Base-by-base conservation (phyloP, 2,113 vertebrate genomes). In the Pollachius pollachius region DNA sequence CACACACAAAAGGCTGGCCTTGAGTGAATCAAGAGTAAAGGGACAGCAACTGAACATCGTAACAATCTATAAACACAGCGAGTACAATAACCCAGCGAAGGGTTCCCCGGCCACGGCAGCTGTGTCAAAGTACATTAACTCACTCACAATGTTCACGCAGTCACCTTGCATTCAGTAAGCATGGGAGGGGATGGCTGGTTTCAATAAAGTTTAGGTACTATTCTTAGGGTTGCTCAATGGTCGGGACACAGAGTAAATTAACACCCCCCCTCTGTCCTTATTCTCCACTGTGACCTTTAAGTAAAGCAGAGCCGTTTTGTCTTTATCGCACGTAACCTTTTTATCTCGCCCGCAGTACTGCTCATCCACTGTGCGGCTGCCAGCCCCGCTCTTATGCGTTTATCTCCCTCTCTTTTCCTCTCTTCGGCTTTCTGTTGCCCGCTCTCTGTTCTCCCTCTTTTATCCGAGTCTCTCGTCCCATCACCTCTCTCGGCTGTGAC, bases 241-340 rank as follows among this genome's bases (percentile, higher is more conserved):
- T n/a, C 62, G 65, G 13, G 17, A 71, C 65, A 0, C 69, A 1
- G 80, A 21, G 68, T 69, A 68, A 69, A 78, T 79, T 67, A 67
- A 66, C 58, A 73, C 56, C 34, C 81, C 60, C 60, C n/a, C n/a
- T n/a, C 18, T 13, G 54, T 76, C 70, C 62, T 81, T 73, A 81
- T 80, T 80, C 78, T 64, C 71, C 60, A 58, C 58, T 30, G 62
- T 84, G 83, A 84, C 85, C 84, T 90, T 84, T 85, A 84, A 83
- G 74, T 64, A 76, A 72, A 82, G 73, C 75, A 78, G 71, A 67
- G 74, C 70, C 69, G 12, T 71, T 86, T 84, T 72, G 65, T 71
- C 62, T 15, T 68, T 48, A 81, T 65, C 76, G 78, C 69, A 3
- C 65, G 70, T 81, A 85, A 87, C 87, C 88, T 91, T 91, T 89